Conservation (phyloP, 1,140 invertebrate genomes). For the Helicoverpa zea region DNA sequence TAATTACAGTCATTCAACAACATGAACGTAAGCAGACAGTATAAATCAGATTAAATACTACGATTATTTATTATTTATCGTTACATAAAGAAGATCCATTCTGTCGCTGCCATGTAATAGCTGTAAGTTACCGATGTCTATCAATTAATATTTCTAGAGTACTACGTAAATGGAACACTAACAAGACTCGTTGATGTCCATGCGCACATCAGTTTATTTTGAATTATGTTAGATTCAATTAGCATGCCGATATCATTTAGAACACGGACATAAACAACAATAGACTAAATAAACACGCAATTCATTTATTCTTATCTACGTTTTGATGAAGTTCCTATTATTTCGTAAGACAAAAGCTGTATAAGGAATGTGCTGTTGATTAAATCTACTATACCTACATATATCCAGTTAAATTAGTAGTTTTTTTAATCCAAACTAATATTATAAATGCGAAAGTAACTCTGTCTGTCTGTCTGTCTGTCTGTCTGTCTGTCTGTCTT, state of each 20-base stretch:
- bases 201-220: background rate
- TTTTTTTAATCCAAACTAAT: no score
- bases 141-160: background rate
- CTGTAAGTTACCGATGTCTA: background rate
- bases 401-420: no score
- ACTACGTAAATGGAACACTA: background rate
- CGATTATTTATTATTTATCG: background rate
- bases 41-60: conserved; percentile 11
- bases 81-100: conserved; percentile 9
- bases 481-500: no score
- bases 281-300: background rate
- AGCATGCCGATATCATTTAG: background rate
- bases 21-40: background rate
- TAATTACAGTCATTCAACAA: background rate
- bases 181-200: background rate
- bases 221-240: background rate
- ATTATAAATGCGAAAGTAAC: no score
- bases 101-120: background rate
- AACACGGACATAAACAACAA: background rate
- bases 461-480: no score
- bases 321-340: background rate
- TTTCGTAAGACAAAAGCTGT: background rate
- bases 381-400: no score
- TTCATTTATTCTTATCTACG: background rate
- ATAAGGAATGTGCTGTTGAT: no score